These are phyloP conservation scores for Porphyrio hochstetteri DNA, from an alignment of 2,113 vertebrate species.

Conservation along the genomic window DNA sequence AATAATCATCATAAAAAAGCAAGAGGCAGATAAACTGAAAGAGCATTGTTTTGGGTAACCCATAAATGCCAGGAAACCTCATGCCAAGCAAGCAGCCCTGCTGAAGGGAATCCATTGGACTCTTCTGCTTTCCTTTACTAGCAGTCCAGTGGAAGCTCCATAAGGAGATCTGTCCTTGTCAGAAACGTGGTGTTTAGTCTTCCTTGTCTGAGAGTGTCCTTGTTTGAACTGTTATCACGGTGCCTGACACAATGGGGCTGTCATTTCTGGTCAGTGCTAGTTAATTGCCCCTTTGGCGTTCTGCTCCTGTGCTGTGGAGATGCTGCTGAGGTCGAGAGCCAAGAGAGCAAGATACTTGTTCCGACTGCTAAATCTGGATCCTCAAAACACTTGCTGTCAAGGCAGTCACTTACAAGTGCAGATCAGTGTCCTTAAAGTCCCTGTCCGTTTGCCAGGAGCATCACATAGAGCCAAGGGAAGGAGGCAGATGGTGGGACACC, in stretches of 20 bases:
- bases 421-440: neutral
- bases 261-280: neutral
- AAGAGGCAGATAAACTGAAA: slow-evolving; percentile 23
- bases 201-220: neutral
- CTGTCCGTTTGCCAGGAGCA: neutral
- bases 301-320: neutral
- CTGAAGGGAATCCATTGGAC: neutral
- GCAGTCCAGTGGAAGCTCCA: neutral
- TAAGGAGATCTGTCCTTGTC: neutral
- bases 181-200: neutral
- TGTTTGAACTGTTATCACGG: fast-evolving
- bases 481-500: neutral
- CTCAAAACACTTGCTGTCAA: neutral
- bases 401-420: neutral
- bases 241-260: neutral
- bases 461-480: neutral
- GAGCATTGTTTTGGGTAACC: neutral
- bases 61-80: neutral
- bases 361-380: neutral
- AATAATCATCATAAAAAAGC: neutral
- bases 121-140: neutral
- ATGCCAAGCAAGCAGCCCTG: fast-evolving
- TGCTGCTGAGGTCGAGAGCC: neutral
- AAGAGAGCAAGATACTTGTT: neutral
- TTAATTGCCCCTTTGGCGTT: neutral